Base-by-base conservation (phyloP, 2,113 vertebrate genomes). In the Colossoma macropomum region DNA sequence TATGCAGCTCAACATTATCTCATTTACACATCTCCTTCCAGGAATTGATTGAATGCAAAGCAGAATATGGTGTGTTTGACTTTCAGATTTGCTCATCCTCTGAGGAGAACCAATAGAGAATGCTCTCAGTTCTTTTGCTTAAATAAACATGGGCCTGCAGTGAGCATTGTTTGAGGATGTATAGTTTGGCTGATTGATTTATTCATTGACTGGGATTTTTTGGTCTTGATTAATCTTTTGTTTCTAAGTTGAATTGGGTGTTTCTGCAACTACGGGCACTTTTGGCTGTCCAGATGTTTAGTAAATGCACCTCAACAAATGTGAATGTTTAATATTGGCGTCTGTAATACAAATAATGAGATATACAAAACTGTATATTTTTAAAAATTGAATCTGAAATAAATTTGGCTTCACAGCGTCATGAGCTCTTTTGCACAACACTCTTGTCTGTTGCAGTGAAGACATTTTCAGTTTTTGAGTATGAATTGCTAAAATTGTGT, bases 21-120 rank as follows among this genome's bases (percentile, higher is more conserved):
- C 59, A 59, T 52, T 38, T 41, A 52, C 59, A 41, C 52, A 85
- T 87, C 81, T 88, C 65, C 81, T 88, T 82, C 50, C 70, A 73
- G 85, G 86, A 66, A 73, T 62, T 77, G 34, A 69, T 65, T 77
- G 38, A 86, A 84, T 85, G 82, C 41, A 71, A 80, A 74, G 66
- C 59, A 73, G 66, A 45, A 2, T 82, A 23, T 41, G 48, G 80
- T 41, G 48, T 76, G 60, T 66, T 48, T 56, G 81, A 60, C 63
- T 30, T 70, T 52, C 30, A 28, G 32, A 76, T 69, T 76, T 71
- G n/a, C 11, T 15, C 34, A 69, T 32, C 66, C 66, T 34, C 32
- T 38, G 30, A 21, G 66, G 28, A 69, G 63, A 69, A 23, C 66
- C 66, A 25, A 23, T 45, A 13, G n/a, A 15, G 38, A 45, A 71